Conservation (phyloP, 1,140 invertebrate genomes). For the Agrypnia vestita region DNA sequence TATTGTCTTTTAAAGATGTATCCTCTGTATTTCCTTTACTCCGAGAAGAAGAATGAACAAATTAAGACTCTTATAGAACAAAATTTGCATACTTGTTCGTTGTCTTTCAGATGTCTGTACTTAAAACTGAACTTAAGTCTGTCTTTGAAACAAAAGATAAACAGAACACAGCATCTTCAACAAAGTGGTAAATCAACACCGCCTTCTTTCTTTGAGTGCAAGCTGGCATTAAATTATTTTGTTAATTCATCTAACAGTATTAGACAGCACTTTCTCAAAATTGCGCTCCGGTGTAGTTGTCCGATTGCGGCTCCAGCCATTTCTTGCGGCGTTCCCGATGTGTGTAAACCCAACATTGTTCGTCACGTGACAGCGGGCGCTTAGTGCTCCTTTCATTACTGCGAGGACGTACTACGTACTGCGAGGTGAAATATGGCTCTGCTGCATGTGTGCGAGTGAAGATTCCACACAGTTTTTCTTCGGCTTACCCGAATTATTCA, state of each 20-base stretch:
- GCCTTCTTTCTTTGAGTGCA: background rate
- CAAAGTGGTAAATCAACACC: too few species aligned
- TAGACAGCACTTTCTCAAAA: slow-evolving; percentile 19
- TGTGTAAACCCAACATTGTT: slow-evolving; percentile 34
- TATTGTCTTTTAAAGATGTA: too few species aligned
- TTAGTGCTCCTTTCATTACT: slow-evolving; percentile 33
- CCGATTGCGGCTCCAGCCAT: slow-evolving; percentile 9
- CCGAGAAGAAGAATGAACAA: too few species aligned
- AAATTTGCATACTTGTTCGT: too few species aligned
- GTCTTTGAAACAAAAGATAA: too few species aligned
- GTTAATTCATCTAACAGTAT: slow-evolving; percentile 3
- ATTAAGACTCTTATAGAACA: too few species aligned
- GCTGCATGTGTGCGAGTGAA: slow-evolving; percentile 27
- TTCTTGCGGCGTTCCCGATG: slow-evolving; percentile 35
- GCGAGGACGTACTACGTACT: background rate
- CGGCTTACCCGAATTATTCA: too few species aligned
- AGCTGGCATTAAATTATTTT: slow-evolving; percentile 1
- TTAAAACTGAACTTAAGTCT: too few species aligned
- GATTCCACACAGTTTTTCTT: too few species aligned
- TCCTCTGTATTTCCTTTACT: too few species aligned
- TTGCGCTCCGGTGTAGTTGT: slow-evolving; percentile 12
- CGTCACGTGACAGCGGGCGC: slow-evolving; percentile 26
- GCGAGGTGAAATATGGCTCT: slow-evolving; percentile 8
- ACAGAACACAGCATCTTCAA: too few species aligned
- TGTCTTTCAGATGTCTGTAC: too few species aligned